Percentiles rank a stretch among this genome's conserved stretches.
Conservation (phyloP, 2,797 vertebrate genomes). For the Ateles fusciceps region DNA sequence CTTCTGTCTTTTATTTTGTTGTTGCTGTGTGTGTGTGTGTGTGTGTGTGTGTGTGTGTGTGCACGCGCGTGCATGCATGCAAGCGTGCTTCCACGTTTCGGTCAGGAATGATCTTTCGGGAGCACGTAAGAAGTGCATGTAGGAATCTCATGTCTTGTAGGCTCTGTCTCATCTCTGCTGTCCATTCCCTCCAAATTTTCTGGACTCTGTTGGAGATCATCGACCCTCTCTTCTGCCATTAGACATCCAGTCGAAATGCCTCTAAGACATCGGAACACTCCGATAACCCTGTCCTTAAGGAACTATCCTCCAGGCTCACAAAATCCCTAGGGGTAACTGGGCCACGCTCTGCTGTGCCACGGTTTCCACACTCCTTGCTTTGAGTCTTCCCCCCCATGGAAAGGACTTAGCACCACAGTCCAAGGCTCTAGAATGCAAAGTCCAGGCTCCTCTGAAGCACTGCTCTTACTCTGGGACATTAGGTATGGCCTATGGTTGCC, state of each 20-base stretch:
- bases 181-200: too few species aligned
- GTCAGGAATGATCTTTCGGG: neutral
- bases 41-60: neutral
- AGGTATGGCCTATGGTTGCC: neutral
- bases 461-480: neutral
- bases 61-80: accelerated
- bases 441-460: neutral
- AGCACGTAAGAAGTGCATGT: neutral
- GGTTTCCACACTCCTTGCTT: neutral
- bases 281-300: neutral
- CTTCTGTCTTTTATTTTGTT: neutral
- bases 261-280: neutral
- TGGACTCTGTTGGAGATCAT: neutral
- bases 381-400: neutral
- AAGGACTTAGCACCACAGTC: neutral
- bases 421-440: neutral
- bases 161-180: neutral
- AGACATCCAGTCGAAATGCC: neutral
- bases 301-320: neutral
- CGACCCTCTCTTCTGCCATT: neutral
- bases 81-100: accelerated
- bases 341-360: neutral
- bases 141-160: neutral
- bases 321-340: neutral
- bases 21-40: neutral